Evolutionary conservation across 2,113 vertebrate species (phyloP).

Genomic region (Saguinus imperator): DNA sequence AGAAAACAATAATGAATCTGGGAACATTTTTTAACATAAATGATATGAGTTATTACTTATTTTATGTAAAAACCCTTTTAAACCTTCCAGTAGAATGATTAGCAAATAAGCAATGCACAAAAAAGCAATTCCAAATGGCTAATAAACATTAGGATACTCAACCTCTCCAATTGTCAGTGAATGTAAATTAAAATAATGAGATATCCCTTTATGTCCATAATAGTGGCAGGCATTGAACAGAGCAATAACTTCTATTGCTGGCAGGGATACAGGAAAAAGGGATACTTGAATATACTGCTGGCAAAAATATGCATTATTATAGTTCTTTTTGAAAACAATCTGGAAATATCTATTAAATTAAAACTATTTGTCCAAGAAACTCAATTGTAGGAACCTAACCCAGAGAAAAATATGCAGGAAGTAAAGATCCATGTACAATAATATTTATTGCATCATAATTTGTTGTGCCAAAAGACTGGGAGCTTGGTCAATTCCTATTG

Average conservation of each 20-base stretch:
- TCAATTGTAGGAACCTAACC: too few relatives aligned
- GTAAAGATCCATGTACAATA: too few relatives aligned
- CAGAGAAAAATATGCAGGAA: too few relatives aligned
- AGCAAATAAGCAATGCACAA: neutral
- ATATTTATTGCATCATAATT: too few relatives aligned
- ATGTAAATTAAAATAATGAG: slow-evolving; percentile 3
- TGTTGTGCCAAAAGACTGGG: too few relatives aligned
- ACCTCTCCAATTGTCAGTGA: neutral
- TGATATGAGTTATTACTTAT: neutral
- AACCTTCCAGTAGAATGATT: neutral
- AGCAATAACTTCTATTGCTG: neutral
- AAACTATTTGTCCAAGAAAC: too few relatives aligned
- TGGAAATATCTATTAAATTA: too few relatives aligned
- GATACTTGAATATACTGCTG: neutral
- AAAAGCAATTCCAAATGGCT: neutral
- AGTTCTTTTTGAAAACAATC: neutral
- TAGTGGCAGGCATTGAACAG: neutral
- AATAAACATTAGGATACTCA: neutral
- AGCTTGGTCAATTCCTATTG: too few relatives aligned
- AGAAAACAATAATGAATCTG: neutral
- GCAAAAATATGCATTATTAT: neutral
- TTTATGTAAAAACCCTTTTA: neutral
- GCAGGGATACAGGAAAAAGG: neutral
- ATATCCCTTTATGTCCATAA: slow-evolving; percentile 13
- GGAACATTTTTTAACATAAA: neutral